These are phyloP conservation scores for Conistra vaccinii DNA, from an alignment of 2,888 invertebrate species.

Conservation along the genomic window DNA sequence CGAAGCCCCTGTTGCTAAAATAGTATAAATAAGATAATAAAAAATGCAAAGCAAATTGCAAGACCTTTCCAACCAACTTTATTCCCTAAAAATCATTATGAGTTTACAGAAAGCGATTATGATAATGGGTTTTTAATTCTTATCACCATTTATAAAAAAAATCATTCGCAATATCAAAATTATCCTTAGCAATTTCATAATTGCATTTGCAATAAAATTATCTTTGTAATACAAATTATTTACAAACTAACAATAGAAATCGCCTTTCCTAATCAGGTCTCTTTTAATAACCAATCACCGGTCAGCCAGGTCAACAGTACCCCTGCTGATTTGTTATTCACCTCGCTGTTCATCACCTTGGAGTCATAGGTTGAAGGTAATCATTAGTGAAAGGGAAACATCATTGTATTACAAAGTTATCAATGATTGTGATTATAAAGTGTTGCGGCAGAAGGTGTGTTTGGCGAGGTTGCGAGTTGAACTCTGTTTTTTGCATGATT, in stretches of 20 bases:
- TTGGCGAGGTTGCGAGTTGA: neutral
- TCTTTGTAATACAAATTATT: constrained; percentile 18
- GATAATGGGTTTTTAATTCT: neutral
- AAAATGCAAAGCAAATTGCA: neutral
- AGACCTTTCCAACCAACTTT: neutral
- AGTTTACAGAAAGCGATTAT: neutral
- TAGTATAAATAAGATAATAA: neutral
- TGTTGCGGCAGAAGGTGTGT: constrained; percentile 37
- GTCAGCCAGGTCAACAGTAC: constrained; percentile 54
- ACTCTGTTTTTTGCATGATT: neutral
- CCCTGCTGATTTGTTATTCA: constrained; percentile 70
- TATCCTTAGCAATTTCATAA: constrained; percentile 1
- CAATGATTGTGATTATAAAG: constrained; percentile 36
- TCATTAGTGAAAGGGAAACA: constrained; percentile 77
- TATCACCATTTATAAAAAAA: too few relatives aligned
- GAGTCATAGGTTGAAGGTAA: constrained; percentile 74
- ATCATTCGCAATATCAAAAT: neutral
- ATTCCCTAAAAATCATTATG: neutral
- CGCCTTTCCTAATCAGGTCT: constrained; percentile 32
- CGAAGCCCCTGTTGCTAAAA: neutral
- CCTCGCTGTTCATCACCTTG: constrained; percentile 48
- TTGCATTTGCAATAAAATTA: constrained; percentile 15
- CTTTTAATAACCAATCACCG: constrained; percentile 45
- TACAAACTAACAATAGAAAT: constrained; percentile 41
- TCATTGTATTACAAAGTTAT: constrained; percentile 59